A percentile compares a stretch with the other conserved stretches of the same genome.
These are phyloP conservation scores for Platycheirus albimanus DNA, from an alignment of 2,888 invertebrate genomes.

Conservation along the genomic window DNA sequence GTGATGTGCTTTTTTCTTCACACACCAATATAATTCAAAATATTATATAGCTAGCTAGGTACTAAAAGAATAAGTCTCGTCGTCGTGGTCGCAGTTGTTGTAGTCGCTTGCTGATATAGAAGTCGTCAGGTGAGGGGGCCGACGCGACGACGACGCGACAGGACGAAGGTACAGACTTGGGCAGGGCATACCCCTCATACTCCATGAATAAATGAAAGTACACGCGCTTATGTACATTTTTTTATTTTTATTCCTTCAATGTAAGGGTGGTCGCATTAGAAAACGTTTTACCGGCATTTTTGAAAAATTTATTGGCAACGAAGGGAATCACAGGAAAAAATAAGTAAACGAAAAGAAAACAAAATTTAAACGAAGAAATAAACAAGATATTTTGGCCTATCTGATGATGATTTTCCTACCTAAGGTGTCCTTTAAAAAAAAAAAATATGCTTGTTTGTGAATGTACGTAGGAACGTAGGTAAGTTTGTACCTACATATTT, in stretches of 20 bases:
- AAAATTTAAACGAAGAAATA: conserved; percentile 45
- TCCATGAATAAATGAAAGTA: background rate
- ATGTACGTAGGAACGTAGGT: no score
- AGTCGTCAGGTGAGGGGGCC: no score
- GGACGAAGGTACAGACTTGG: no score
- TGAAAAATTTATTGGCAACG: conserved; percentile 23
- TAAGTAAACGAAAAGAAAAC: conserved; percentile 4
- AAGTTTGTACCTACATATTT: conserved; percentile 1
- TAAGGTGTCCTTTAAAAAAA: background rate
- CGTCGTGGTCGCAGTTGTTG: background rate
- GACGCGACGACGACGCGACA: no score
- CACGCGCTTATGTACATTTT: conserved; percentile 8
- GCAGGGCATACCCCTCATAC: background rate
- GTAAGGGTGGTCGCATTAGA: conserved; percentile 36
- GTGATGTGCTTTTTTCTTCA: conserved; percentile 18
- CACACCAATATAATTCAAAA: conserved; percentile 30
- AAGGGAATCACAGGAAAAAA: conserved; percentile 6
- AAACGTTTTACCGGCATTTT: conserved; percentile 51
- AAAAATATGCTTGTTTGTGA: background rate
- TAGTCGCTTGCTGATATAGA: no score
- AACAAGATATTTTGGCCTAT: conserved; percentile 57
- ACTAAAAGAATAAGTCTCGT: background rate
- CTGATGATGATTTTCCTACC: conserved; percentile 43
- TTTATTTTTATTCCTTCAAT: conserved; percentile 4
- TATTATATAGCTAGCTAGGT: no score